Evolutionary conservation across 2,113 vertebrate genomes (phyloP), one percentile per base, ranked within the genome.

Genomic region (Etheostoma cragini): DNA sequence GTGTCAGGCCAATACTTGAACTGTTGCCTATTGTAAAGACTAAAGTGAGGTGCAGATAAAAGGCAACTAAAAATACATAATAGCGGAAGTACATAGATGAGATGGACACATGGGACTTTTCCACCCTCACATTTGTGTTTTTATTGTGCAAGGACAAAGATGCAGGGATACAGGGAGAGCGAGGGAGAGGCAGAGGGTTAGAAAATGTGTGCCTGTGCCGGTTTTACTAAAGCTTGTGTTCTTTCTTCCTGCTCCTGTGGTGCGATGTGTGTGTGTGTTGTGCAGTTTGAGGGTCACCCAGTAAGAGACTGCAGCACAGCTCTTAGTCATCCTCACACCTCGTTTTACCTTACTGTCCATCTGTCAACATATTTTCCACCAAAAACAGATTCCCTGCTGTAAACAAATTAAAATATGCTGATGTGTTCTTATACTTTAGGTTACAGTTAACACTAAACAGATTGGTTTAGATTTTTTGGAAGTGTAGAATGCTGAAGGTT

Each of bases 91-190:
- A 80, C 58, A 63, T 35, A 66, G 58, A 58, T 71, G 11, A 75
- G 68, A 74, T 84, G 87, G 85, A 85, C 89, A 86, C 86, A 57
- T 62, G 80, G 88, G 91, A 92, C 83, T 80, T 84, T 81, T 80
- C 88, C 85, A 70, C 57, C 68, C 63, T 75, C 81, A 69, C 24
- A 82, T 81, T 86, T 72, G 30, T 82, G 77, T 84, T 92, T 91
- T 90, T 94, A 92, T 63, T 77, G 88, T 87, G 64, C 91, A 91
- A 93, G 92, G 89, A 94, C 91, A 93, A 84, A 87, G 85, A 94
- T 82, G 72, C 82, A 82, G 72, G 74, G 78, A 83, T 82, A 64
- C 77, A 50, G 71, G 66, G 80, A 79, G 68, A 69, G 57, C 13
- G 57, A 83, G 75, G 49, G 77, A 73, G 76, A 80, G 81, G 83